Percentiles rank a stretch among this genome's conserved stretches.
Evolutionary conservation across 2,797 vertebrate species (phyloP).

Genomic region (Orestias chungarensis): DNA sequence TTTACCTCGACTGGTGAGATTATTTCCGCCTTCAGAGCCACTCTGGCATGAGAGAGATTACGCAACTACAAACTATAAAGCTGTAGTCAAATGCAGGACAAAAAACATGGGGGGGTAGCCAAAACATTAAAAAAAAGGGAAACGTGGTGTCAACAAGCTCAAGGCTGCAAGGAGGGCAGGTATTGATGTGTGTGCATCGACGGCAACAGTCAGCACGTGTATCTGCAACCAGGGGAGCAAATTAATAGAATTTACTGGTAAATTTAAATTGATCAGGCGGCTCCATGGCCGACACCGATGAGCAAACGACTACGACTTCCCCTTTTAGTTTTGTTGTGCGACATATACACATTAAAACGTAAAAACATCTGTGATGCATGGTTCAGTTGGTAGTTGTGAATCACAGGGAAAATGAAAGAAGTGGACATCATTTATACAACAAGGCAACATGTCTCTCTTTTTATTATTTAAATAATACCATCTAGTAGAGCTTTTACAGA

Average conservation of each 20-base stretch:
- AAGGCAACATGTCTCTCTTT: background rate
- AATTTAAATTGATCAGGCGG: background rate
- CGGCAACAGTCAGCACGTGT: conserved; percentile 60
- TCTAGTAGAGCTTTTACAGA: too few species aligned
- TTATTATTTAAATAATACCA: too few species aligned
- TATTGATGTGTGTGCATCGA: background rate
- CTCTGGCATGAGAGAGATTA: conserved; percentile 57
- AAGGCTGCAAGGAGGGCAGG: conserved; percentile 19
- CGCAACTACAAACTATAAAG: conserved; percentile 56
- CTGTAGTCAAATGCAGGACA: conserved; percentile 45
- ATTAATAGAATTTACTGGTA: too few species aligned
- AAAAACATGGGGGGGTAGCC: conserved; percentile 41
- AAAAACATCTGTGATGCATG: background rate
- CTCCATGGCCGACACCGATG: background rate
- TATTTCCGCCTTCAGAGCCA: conserved; percentile 50
- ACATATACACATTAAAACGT: background rate
- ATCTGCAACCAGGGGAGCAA: conserved; percentile 26
- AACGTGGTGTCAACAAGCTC: conserved; percentile 51
- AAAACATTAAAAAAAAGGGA: conserved; percentile 45
- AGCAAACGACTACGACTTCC: background rate
- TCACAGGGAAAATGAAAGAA: background rate
- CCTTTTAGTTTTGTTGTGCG: background rate
- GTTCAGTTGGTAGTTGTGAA: background rate
- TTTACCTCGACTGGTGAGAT: conserved; percentile 50
- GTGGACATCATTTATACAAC: background rate